These are phyloP conservation scores for Rhodophaea formosa DNA, from an alignment of 2,888 invertebrate genomes.

Conservation along the genomic window DNA sequence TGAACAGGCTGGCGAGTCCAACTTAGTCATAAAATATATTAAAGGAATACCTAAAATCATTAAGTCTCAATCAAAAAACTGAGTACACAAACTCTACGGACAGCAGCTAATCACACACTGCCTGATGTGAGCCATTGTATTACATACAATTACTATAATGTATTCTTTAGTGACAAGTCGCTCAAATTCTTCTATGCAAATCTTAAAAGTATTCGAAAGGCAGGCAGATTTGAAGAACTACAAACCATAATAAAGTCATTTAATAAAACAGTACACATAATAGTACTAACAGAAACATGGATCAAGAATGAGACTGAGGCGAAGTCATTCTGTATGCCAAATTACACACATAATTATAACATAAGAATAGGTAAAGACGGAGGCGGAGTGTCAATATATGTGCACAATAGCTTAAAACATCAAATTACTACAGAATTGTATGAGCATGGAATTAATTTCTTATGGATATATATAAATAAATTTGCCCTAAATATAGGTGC, in stretches of 20 bases:
- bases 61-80: constrained; percentile 23
- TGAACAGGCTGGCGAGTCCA: neutral
- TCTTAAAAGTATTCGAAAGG: constrained; percentile 29
- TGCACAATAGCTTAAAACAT: constrained; percentile 30
- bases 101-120: neutral
- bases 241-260: constrained; percentile 27
- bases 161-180: too few relatives aligned
- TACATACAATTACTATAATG: constrained; percentile 8
- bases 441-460: constrained; percentile 29
- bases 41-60: constrained; percentile 20
- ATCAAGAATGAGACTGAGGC: constrained; percentile 24
- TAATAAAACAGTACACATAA: constrained; percentile 14
- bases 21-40: constrained; percentile 19
- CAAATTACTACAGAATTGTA: constrained; percentile 19
- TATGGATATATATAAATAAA: constrained; percentile 29
- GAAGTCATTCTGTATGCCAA: constrained; percentile 17
- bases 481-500: constrained; percentile 27
- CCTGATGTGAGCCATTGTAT: constrained; percentile 1
- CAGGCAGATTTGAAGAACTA: constrained; percentile 29
- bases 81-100: neutral
- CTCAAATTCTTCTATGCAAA: constrained; percentile 29
- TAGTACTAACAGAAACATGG: constrained; percentile 31
- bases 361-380: constrained; percentile 27
- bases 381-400: constrained; percentile 33
- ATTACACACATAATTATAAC: constrained; percentile 32